Conservation (phyloP, 2,797 vertebrate species). For the Pangasius mekongensis region DNA sequence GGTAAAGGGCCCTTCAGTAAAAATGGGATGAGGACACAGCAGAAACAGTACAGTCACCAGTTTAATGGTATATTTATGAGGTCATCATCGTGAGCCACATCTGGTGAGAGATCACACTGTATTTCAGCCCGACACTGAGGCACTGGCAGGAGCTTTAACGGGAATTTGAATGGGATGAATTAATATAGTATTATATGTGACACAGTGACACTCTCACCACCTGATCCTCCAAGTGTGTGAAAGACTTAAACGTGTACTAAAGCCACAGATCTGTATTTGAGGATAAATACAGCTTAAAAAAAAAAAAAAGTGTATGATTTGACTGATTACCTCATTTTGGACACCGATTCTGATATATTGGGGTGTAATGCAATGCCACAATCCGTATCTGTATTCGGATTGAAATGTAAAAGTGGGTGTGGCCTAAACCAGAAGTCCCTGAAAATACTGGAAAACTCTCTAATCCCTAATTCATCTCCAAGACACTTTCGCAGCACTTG, state of each 20-base stretch:
- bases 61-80: conserved; percentile 56
- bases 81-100: conserved; percentile 35
- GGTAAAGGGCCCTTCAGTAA: conserved; percentile 26
- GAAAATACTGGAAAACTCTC: not conserved
- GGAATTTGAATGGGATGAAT: conserved; percentile 26
- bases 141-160: conserved; percentile 15
- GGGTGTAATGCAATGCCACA: not conserved
- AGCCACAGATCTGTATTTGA: not conserved
- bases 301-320: not conserved
- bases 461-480: no score
- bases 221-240: conserved; percentile 11
- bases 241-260: conserved; percentile 4
- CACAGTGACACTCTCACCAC: conserved; percentile 20
- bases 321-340: not conserved
- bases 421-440: not conserved
- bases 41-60: conserved; percentile 4
- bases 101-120: conserved; percentile 28
- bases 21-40: conserved; percentile 4
- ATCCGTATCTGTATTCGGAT: not conserved
- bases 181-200: conserved; percentile 8
- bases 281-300: not conserved
- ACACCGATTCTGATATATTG: not conserved
- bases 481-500: not conserved
- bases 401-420: not conserved
- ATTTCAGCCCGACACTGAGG: not conserved